Base-by-base conservation (phyloP, 2,113 vertebrate genomes). In the Menidia beryllina region DNA sequence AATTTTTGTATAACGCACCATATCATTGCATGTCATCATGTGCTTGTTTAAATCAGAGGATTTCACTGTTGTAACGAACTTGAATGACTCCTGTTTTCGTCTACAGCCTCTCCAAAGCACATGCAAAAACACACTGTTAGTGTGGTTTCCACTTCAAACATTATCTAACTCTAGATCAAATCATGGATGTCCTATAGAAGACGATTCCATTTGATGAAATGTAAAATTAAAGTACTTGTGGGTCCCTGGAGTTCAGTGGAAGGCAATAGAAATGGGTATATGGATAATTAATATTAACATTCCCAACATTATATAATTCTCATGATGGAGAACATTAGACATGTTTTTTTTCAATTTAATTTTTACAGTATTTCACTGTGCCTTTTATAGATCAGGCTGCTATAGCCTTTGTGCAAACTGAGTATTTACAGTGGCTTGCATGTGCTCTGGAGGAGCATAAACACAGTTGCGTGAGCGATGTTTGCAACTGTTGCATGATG, bases 31-130 rank as follows among this genome's bases (percentile, higher is more conserved):
- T 27, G 39, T 41, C 20, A 53, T 48, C 19, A 20, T 57, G 51
- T 41, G 51, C 60, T 58, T 60, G 27, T 56, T 70, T 61, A 34
- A 17, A 60, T 72, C 20, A 19, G 52, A 26, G 23, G 27, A 54
- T 48, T 7, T 65, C 47, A n/a, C 24, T 56, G 56, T 20, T 81
- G 49, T 52, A 58, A 54, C 61, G 11, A 69, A 48, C 62, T 45
- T 60, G 23, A 21, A 47, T 53, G 17, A 17, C 34, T 2, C 5
- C 20, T 51, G 24, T 69, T 43, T 53, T 79, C 14, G 15, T 23
- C 15, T 77, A 27, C 54, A 41, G 26, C 27, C 65, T 58, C 61
- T 75, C 50, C 56, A 81, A 39, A 73, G 45, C 62, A 71, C 45
- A 53, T 64, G 49, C 19, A 82, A 55, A 66, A 43, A 51, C 34